A percentile compares a stretch with the other conserved stretches of the same genome.
phyloP scores from a whole-genome alignment of 2,113 vertebrate species.

The Azemiops feae region DNA sequence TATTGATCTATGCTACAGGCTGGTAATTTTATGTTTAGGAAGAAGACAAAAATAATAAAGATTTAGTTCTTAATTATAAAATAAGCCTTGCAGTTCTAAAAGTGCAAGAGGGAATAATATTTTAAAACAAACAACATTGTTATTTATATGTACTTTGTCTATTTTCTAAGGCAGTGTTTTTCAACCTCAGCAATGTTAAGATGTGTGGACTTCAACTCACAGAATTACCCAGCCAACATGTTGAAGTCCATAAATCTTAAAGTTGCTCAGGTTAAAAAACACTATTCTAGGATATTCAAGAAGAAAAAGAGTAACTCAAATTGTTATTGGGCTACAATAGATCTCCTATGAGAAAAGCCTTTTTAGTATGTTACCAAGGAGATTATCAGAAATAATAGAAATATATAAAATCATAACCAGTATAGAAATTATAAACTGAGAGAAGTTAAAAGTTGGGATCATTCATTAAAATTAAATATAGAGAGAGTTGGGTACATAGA shows the following conservation, averaged over 20 bases:
- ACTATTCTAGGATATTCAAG: neutral
- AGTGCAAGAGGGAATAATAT: neutral
- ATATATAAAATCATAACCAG: neutral
- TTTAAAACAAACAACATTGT: neutral
- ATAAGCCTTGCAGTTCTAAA: neutral
- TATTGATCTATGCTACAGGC: neutral
- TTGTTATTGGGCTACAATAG: neutral
- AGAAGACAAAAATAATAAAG: neutral
- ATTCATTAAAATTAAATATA: neutral
- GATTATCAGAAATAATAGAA: neutral
- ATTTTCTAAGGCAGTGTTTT: neutral
- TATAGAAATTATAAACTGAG: neutral
- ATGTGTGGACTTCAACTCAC: neutral
- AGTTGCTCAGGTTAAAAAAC: neutral
- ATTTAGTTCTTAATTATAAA: neutral
- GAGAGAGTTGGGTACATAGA: neutral
- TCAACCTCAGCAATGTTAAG: neutral
- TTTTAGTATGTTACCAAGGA: neutral
- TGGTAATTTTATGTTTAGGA: conserved; percentile 13
- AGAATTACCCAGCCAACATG: neutral
- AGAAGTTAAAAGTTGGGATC: neutral
- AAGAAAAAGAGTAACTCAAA: neutral
- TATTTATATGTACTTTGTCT: neutral
- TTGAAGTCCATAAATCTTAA: neutral
- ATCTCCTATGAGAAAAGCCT: neutral